phyloP scores from a whole-genome alignment of 2,797 vertebrate species.

The Lepilemur septentrionalis region DNA sequence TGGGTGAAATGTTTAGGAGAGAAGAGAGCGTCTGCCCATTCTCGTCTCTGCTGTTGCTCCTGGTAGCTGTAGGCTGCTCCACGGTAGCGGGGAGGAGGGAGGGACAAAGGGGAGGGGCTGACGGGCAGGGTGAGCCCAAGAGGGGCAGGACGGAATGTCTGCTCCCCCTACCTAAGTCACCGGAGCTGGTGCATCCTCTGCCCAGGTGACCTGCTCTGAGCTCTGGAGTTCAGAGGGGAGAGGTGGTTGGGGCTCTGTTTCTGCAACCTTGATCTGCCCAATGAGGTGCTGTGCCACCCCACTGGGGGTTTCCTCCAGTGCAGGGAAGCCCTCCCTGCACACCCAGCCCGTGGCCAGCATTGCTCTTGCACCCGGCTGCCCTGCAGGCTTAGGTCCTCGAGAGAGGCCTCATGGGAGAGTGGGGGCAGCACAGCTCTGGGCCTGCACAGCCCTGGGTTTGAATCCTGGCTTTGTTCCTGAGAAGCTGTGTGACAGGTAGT shows the following conservation, averaged over 20 bases:
- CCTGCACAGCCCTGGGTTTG: neutral
- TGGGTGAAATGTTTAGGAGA: neutral
- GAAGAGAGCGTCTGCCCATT: neutral
- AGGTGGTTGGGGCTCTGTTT: neutral
- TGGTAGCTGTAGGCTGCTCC: neutral
- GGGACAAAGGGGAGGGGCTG: fast-evolving
- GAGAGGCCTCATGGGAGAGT: neutral
- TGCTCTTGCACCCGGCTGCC: neutral
- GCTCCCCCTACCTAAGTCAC: neutral
- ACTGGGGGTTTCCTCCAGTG: neutral
- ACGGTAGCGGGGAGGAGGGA: neutral
- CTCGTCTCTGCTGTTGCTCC: neutral
- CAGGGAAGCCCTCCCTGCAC: neutral
- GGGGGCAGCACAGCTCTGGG: neutral
- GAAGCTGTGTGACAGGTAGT: neutral
- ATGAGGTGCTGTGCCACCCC: neutral
- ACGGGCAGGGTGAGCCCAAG: neutral
- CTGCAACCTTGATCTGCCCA: neutral
- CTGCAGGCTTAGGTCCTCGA: neutral
- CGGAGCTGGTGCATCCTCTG: neutral
- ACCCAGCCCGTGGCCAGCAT: neutral
- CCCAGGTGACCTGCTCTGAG: neutral
- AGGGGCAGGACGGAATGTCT: neutral
- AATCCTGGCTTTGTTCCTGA: neutral
- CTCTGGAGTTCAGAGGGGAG: neutral